Evolutionary conservation across 2,888 invertebrate genomes (phyloP), one percentile per base, ranked within the genome.

Genomic region (Mimachlamys varia): DNA sequence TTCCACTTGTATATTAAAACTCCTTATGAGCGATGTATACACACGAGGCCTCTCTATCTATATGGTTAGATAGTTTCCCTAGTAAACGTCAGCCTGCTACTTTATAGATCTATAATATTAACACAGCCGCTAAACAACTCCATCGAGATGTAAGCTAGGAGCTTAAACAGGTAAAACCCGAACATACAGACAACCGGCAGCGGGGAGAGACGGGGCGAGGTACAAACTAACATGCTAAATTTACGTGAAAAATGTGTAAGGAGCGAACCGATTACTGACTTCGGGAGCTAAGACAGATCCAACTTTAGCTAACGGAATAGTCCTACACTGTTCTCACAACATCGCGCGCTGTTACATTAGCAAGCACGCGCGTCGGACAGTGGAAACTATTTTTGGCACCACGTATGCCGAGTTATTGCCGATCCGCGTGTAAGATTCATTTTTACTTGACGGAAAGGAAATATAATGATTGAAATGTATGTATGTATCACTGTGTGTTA

Each of bases 341-440:
- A 76, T 27, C 27, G n/a, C 22, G 53, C 13, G 53, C 53, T 19
- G 53, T 53, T 53, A 44, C 44, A 53, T 19, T 53, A 53, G 22
- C 58, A 76, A 15, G 76, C 76, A 76, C 76, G 33, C 76, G 76
- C 76, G 76, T 27, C 17, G 76, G 76, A 76, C 76, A 76, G 76
- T 12, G 33, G 13, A 76, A 76, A 76, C 76, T 76, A 76, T 76
- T 76, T 76, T 76, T 76, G 76, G 76, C 76, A 76, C 76, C 76
- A 22, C 76, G 76, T n/a, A 44, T 27, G 22, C 76, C 4, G 33
- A 10, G 76, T 76, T 76, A 76, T 76, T 76, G 76, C 76, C 10
- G 12, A 76, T 76, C 33, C 76, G 33, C 27, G 76, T 76, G 76
- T 76, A 76, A 76, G 76, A 76, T 76, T 76, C 76, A 76, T 76